Conservation (phyloP, 1,140 invertebrate species). For the Drosophila pectinifera region DNA sequence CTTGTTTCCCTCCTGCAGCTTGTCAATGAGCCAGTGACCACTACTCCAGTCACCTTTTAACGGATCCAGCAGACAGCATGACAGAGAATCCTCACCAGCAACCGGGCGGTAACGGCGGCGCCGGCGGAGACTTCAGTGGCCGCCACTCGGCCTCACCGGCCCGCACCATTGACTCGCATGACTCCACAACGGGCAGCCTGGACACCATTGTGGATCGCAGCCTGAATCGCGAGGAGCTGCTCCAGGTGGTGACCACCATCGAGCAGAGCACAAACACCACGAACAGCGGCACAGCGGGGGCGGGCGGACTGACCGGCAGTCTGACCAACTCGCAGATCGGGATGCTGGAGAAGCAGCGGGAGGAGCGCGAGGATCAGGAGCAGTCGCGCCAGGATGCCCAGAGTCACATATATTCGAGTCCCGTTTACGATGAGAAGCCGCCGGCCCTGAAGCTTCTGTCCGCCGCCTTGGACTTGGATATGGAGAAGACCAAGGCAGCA, state of each 20-base stretch:
- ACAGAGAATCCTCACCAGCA: slow-evolving; percentile 50
- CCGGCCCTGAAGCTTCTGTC: slow-evolving; percentile 60
- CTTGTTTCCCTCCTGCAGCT: slow-evolving; percentile 4
- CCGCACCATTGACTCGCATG: slow-evolving; percentile 81
- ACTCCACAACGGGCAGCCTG: slow-evolving; percentile 79
- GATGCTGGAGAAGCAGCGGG: slow-evolving; percentile 54
- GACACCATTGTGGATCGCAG: slow-evolving; percentile 82
- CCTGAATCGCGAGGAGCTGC: slow-evolving; percentile 65
- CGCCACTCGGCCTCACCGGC: slow-evolving; percentile 80
- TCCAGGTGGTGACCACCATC: slow-evolving; percentile 61
- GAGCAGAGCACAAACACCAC: slow-evolving; percentile 75
- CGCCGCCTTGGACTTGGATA: slow-evolving; percentile 37
- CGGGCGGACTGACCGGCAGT: slow-evolving; percentile 46
- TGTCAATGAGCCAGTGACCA: slow-evolving; percentile 57
- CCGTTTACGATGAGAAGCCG: slow-evolving; percentile 80
- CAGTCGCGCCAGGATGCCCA: slow-evolving; percentile 71
- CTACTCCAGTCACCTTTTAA: not conserved
- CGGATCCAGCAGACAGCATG: slow-evolving; percentile 31
- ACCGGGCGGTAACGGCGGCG: no score
- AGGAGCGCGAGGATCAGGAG: slow-evolving; percentile 30
- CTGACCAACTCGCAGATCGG: slow-evolving; percentile 78
- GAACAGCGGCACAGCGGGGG: slow-evolving; percentile 31
- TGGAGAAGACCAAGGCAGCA: slow-evolving; percentile 7
- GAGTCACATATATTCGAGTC: slow-evolving; percentile 84
- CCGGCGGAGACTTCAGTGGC: slow-evolving; percentile 53